phyloP scores from a whole-genome alignment of 2,888 invertebrate species.

The Protonemura montana region DNA sequence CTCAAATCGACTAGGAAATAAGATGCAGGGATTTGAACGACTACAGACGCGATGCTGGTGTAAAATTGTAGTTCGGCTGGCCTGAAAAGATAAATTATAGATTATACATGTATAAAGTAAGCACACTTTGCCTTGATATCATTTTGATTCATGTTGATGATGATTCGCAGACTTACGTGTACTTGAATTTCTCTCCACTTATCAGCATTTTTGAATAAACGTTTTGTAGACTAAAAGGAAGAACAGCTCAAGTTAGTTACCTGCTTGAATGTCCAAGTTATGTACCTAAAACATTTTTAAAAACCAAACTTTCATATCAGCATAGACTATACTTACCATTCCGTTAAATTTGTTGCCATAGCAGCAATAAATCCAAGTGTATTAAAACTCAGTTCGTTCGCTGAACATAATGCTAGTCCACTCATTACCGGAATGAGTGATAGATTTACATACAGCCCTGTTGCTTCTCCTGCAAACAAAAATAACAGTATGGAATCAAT shows the following conservation, averaged over 20 bases:
- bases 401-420: slow-evolving; percentile 77
- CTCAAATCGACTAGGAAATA: slow-evolving; percentile 71
- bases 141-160: no score
- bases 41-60: slow-evolving; percentile 75
- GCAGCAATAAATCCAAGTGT: slow-evolving; percentile 76
- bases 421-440: slow-evolving; percentile 80
- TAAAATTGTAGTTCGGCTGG: slow-evolving; percentile 82
- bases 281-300: no score
- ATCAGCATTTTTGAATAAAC: slow-evolving; percentile 81
- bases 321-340: slow-evolving; percentile 68
- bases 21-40: slow-evolving; percentile 76
- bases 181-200: slow-evolving; percentile 76
- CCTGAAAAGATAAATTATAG: slow-evolving; percentile 33
- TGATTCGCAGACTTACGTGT: slow-evolving; percentile 67
- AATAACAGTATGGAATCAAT: background rate
- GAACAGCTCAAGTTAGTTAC: slow-evolving; percentile 42
- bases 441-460: slow-evolving; percentile 72
- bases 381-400: slow-evolving; percentile 80
- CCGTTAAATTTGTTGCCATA: slow-evolving; percentile 79
- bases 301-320: no score
- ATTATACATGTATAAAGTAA: background rate
- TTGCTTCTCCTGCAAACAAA: slow-evolving; percentile 65
- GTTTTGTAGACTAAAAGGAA: slow-evolving; percentile 71
- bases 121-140: no score
- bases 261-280: no score